Evolutionary conservation across 2,113 vertebrate genomes (phyloP), one percentile per base, ranked within the genome.

Genomic region (human): DNA sequence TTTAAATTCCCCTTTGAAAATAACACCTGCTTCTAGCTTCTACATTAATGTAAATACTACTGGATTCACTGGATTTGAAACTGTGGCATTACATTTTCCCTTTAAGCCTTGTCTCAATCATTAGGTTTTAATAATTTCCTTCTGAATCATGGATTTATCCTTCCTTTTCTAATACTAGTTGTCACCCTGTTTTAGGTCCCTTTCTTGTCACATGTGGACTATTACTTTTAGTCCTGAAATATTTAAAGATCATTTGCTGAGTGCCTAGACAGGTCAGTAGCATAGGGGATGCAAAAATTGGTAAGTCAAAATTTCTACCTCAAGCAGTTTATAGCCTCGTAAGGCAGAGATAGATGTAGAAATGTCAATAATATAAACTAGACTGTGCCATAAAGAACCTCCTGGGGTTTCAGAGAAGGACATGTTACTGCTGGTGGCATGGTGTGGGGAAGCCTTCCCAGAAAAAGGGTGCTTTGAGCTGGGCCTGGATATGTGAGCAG

Each of bases 101-200:
- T 48, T 45, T 86, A 81, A 72, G 72, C 25, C 10, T 78, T 75
- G 30, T 35, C 12, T 91, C 30, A 55, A 13, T 59, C 22, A 43
- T 89, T 35, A 57, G 52, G 27, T 50, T 83, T 68, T 96, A 55
- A 64, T 72, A 64, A 78, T 66, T 90, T 89, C 10, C 20, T 35
- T 86, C 57, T 89, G 79, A 91, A n/a, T 82, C 32, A 45, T 68
- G n/a, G 25, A 55, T 43, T 86, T 79, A 45, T 79, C 11, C 14
- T 90, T 95, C 23, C 59, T 85, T 94, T 96, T 79, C 59, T 27
- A 78, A 0, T 79, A 83, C 30, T 81, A 78, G 40, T 94, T 95
- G 68, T 64, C 45, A 50, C 43, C 48, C 23, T 87, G 43, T 72
- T 96, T 96, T 70, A 81, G 78, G 27, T 89, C 7, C 45, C 93